Percentiles rank a stretch among this genome's conserved stretches.
phyloP scores from a whole-genome alignment of 2,797 vertebrate genomes.

The Xiphophorus birchmanni region DNA sequence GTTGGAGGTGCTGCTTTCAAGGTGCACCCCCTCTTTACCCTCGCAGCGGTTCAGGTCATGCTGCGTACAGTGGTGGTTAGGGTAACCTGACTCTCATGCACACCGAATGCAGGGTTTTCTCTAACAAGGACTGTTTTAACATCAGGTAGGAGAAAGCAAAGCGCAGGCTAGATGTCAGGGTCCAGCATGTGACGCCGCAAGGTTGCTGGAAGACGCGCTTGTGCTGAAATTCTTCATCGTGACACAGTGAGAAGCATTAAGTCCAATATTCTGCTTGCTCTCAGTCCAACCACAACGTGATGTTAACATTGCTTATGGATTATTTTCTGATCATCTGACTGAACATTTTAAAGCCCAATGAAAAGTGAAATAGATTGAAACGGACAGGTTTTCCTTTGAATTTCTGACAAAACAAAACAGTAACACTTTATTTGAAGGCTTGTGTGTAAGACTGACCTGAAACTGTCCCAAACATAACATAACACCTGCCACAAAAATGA shows the following conservation, averaged over 20 bases:
- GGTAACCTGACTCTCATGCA: conserved; percentile 58
- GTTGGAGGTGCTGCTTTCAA: conserved; percentile 45
- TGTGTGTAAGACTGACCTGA: no score
- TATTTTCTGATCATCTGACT: conserved; percentile 9
- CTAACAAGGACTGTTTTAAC: conserved; percentile 50
- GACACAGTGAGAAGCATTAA: conserved; percentile 18
- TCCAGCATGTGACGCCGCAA: conserved; percentile 49
- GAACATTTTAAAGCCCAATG: not conserved
- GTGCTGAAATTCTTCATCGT: not conserved
- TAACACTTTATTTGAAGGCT: no score
- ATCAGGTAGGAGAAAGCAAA: conserved; percentile 43
- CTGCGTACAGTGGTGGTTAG: conserved; percentile 36
- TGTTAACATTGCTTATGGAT: conserved; percentile 32
- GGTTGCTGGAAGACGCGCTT: not conserved
- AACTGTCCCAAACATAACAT: no score
- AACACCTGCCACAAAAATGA: no score
- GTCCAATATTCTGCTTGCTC: conserved; percentile 20
- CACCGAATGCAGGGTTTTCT: conserved; percentile 37
- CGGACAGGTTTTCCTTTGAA: not conserved
- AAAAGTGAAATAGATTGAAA: not conserved
- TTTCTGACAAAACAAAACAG: not conserved
- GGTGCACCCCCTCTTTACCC: conserved; percentile 55
- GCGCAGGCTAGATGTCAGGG: conserved; percentile 43
- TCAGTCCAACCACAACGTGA: conserved; percentile 21
- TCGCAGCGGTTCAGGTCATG: conserved; percentile 29